Evolutionary conservation across 2,113 vertebrate species (phyloP).

Genomic region (Thunnus maccoyii): DNA sequence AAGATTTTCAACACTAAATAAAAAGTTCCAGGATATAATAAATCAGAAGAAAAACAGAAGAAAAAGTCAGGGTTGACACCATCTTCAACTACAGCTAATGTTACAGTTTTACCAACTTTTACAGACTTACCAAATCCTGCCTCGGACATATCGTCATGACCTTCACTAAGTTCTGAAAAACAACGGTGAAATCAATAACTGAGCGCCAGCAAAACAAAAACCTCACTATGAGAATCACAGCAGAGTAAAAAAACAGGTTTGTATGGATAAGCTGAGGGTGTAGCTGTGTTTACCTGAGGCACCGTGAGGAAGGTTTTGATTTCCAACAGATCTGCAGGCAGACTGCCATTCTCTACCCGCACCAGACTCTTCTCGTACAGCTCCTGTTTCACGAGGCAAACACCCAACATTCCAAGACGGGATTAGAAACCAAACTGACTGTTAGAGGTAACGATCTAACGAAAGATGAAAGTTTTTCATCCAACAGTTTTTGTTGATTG

Average conservation of each 20-base stretch:
- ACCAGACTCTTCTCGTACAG: slow-evolving; percentile 93
- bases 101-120: neutral
- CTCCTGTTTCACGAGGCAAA: slow-evolving; percentile 83
- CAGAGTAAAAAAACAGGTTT: neutral
- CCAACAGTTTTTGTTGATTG: too few species aligned
- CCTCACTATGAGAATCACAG: neutral
- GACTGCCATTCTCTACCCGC: slow-evolving; percentile 88
- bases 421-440: too few species aligned
- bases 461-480: too few species aligned
- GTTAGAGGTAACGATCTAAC: too few species aligned
- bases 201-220: neutral
- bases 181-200: neutral
- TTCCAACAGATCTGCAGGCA: slow-evolving; percentile 90
- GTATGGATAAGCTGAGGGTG: neutral
- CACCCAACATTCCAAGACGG: neutral
- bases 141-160: slow-evolving; percentile 93
- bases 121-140: slow-evolving; percentile 89
- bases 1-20: too few species aligned
- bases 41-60: neutral
- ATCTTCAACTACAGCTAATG: neutral
- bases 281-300: slow-evolving; percentile 87
- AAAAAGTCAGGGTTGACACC: neutral
- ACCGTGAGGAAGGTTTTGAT: slow-evolving; percentile 90
- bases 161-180: slow-evolving; percentile 90
- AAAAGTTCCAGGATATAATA: neutral